phyloP scores from a whole-genome alignment of 1,140 invertebrate species.

The Patella vulgata region DNA sequence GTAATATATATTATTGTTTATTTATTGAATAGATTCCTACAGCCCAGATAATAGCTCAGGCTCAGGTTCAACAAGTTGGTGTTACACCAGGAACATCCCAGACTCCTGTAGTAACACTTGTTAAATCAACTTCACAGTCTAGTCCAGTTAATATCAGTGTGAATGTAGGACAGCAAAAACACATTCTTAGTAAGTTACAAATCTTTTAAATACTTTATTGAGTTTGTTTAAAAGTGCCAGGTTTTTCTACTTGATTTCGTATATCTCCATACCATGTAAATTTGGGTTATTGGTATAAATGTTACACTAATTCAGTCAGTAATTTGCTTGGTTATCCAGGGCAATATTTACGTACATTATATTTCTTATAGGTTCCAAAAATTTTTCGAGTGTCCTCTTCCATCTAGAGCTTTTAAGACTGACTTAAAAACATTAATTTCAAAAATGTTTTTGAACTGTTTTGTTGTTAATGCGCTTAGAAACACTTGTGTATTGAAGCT shows the following conservation, averaged over 20 bases:
- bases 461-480: too few species aligned
- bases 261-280: neutral
- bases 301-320: neutral
- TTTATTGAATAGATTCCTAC: neutral
- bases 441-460: too few species aligned
- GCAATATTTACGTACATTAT: neutral
- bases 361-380: neutral
- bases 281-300: neutral
- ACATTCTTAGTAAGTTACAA: slow-evolving; percentile 39
- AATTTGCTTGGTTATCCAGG: neutral
- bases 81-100: slow-evolving; percentile 28
- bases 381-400: too few species aligned
- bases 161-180: slow-evolving; percentile 40
- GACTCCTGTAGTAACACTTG: slow-evolving; percentile 41
- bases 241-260: neutral
- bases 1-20: too few species aligned
- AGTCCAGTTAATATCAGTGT: slow-evolving; percentile 53
- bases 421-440: too few species aligned
- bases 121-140: slow-evolving; percentile 53
- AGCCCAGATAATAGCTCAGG: slow-evolving; percentile 49
- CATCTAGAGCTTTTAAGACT: too few species aligned
- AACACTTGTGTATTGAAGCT: too few species aligned
- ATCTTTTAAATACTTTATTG: neutral
- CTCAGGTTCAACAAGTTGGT: slow-evolving; percentile 47
- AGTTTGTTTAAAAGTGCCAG: neutral